phyloP scores from a whole-genome alignment of 2,888 invertebrate genomes.

The Oegoconia quadripuncta region DNA sequence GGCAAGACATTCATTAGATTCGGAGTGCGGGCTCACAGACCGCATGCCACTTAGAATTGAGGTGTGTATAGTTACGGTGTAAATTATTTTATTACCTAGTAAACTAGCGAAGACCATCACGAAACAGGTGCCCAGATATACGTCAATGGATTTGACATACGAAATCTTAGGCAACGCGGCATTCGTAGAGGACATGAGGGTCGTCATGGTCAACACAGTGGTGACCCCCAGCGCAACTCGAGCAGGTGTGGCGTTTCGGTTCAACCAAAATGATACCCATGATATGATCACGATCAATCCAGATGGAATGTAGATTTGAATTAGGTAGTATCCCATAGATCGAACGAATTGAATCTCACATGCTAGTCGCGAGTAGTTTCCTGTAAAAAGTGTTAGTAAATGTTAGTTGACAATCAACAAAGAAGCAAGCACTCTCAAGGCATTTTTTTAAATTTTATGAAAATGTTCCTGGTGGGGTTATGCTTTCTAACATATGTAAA shows the following conservation, averaged over 20 bases:
- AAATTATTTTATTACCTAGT: conserved; percentile 94
- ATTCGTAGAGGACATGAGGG: conserved; percentile 97
- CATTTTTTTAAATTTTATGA: no score
- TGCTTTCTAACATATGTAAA: no score
- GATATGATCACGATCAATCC: conserved; percentile 98
- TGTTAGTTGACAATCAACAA: not conserved
- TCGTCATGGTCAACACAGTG: conserved; percentile 98
- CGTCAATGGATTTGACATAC: conserved; percentile 98
- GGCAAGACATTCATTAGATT: no score
- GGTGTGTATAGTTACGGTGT: no score
- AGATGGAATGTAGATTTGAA: conserved; percentile 99
- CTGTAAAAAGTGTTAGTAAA: conserved; percentile 71
- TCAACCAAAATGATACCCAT: conserved; percentile 98
- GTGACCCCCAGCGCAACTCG: conserved; percentile 96
- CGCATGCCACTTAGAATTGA: no score
- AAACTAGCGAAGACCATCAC: conserved; percentile 99
- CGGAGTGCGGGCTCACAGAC: no score
- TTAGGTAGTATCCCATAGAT: conserved; percentile 98
- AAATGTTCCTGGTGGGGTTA: no score
- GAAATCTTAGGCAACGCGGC: conserved; percentile 98
- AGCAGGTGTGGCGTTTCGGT: conserved; percentile 96
- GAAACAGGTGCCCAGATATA: conserved; percentile 98
- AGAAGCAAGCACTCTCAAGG: no score
- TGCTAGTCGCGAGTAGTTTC: conserved; percentile 97
- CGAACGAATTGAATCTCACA: conserved; percentile 98